Conservation (phyloP, 1,140 invertebrate species). For the Psix sp. region DNA sequence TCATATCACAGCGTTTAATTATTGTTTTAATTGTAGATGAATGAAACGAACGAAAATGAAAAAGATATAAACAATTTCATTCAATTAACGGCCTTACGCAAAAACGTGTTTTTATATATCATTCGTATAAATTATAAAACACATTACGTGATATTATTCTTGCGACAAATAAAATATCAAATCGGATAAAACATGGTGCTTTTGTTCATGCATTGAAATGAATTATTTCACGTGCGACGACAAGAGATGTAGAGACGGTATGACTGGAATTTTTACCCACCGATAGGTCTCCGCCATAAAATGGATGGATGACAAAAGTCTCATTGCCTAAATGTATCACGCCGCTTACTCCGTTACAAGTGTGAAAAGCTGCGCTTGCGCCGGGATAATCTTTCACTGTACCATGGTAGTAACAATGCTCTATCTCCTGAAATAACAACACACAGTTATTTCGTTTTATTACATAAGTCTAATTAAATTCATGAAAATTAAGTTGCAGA, state of each 20-base stretch:
- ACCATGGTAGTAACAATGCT: slow-evolving; percentile 97
- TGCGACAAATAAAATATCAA: too few relatives aligned
- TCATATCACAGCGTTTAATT: too few relatives aligned
- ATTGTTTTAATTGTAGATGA: too few relatives aligned
- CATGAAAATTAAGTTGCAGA: not conserved
- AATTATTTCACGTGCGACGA: slow-evolving; percentile 1
- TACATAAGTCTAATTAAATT: slow-evolving; percentile 21
- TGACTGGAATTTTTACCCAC: slow-evolving; percentile 82
- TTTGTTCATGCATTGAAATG: too few relatives aligned
- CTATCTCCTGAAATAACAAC: slow-evolving; percentile 87
- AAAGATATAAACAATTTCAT: too few relatives aligned
- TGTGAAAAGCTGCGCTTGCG: slow-evolving; percentile 96
- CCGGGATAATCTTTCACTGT: slow-evolving; percentile 96
- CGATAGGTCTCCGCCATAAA: slow-evolving; percentile 96
- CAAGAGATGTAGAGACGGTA: slow-evolving; percentile 7
- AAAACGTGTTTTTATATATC: not conserved
- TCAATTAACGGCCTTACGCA: too few relatives aligned
- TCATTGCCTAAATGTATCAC: slow-evolving; percentile 98
- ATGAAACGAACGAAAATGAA: too few relatives aligned
- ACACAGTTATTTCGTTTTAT: slow-evolving; percentile 34
- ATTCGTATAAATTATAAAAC: too few relatives aligned
- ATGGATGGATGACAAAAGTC: slow-evolving; percentile 97
- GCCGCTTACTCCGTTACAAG: slow-evolving; percentile 96
- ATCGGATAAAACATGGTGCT: too few relatives aligned
- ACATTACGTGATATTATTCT: too few relatives aligned